Conservation (phyloP, 1,140 invertebrate species). For the Dendrolimus punctatus region DNA sequence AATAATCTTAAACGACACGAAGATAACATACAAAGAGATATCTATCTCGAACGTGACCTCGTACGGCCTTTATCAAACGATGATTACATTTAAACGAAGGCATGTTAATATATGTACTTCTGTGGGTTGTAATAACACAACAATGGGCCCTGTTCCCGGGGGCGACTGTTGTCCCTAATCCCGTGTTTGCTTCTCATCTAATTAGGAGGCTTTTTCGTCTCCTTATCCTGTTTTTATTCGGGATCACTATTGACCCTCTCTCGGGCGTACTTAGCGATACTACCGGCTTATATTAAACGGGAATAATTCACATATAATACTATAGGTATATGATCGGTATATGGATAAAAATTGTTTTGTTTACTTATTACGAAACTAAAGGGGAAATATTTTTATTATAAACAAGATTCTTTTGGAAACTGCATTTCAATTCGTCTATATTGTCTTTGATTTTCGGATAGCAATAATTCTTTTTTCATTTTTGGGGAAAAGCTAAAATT, state of each 20-base stretch:
- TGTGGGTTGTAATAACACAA: conserved; percentile 16
- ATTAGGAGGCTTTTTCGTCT: conserved; percentile 32
- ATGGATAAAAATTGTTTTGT: no score
- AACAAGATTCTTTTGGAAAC: no score
- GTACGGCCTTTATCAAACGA: conserved; percentile 9
- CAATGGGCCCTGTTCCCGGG: conserved; percentile 11
- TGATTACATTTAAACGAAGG: conserved; percentile 26
- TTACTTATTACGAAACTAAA: no score
- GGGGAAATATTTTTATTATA: no score
- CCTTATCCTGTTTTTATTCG: conserved; percentile 34
- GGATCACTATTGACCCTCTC: conserved; percentile 8
- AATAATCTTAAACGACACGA: neutral
- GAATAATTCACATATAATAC: neutral
- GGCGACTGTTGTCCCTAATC: conserved; percentile 32
- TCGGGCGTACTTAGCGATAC: conserved; percentile 18
- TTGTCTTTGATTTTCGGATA: no score
- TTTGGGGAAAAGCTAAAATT: no score
- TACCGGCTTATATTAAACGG: neutral
- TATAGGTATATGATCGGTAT: no score
- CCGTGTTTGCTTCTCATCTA: conserved; percentile 39
- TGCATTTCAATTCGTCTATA: no score
- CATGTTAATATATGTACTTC: conserved; percentile 11
- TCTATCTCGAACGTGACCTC: conserved; percentile 1
- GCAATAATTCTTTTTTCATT: no score
- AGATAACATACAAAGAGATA: neutral